Evolutionary conservation across 1,140 invertebrate genomes (phyloP).

Genomic region (Manduca sexta): DNA sequence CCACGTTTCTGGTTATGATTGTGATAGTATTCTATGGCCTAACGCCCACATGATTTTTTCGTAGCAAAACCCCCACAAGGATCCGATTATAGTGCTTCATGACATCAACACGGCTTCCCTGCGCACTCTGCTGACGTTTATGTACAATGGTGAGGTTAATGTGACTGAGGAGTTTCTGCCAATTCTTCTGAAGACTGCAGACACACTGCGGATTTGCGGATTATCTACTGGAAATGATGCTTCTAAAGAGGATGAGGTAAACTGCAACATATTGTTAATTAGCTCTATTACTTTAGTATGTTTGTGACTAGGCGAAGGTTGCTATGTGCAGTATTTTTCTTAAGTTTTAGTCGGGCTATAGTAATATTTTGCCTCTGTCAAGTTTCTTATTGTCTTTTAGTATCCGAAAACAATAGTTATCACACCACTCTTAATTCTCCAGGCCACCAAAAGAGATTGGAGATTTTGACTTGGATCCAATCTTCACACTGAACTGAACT

Average conservation of each 20-base stretch:
- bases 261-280: background rate
- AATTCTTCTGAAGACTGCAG: slow-evolving; percentile 76
- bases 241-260: slow-evolving; percentile 47
- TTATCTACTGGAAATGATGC: slow-evolving; percentile 70
- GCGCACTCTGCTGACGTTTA: slow-evolving; percentile 76
- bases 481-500: too few species aligned
- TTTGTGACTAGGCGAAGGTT: too few species aligned
- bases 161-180: slow-evolving; percentile 79
- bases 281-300: too few species aligned
- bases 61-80: slow-evolving; percentile 78
- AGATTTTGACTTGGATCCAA: too few species aligned
- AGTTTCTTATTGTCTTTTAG: too few species aligned
- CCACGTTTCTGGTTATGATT: slow-evolving; percentile 1
- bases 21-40: slow-evolving; percentile 11
- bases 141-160: slow-evolving; percentile 81
- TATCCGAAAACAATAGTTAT: too few species aligned
- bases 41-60: slow-evolving; percentile 59
- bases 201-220: slow-evolving; percentile 77
- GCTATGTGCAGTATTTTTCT: too few species aligned
- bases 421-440: too few species aligned
- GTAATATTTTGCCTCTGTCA: too few species aligned
- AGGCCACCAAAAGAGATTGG: too few species aligned
- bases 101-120: slow-evolving; percentile 77
- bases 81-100: slow-evolving; percentile 80
- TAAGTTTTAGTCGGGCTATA: too few species aligned